A percentile compares a stretch with the other conserved stretches of the same genome.
phyloP scores from a whole-genome alignment of 2,797 vertebrate genomes.

The Hypotaenidia philippensis region DNA sequence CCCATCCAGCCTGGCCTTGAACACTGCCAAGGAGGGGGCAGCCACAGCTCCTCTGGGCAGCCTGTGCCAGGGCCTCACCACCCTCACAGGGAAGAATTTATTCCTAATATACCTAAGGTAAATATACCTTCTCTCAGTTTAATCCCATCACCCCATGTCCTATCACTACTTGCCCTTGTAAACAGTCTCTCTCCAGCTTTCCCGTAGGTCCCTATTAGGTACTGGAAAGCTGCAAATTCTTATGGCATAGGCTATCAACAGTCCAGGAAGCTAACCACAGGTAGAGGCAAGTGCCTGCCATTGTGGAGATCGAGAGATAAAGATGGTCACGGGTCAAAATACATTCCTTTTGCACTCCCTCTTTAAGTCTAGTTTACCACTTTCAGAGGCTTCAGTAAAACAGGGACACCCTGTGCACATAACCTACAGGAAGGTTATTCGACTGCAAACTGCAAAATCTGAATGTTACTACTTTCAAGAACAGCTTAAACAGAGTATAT shows the following conservation, averaged over 20 bases:
- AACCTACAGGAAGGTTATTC: background rate
- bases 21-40: too few relatives aligned
- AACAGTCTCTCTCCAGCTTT: too few relatives aligned
- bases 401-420: background rate
- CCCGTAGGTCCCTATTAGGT: too few relatives aligned
- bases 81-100: too few relatives aligned
- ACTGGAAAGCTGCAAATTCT: background rate
- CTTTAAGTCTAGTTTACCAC: background rate
- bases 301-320: background rate
- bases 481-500: background rate
- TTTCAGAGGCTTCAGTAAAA: background rate
- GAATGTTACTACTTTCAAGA: background rate
- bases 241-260: background rate
- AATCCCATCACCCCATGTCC: too few relatives aligned
- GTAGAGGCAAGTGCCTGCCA: background rate
- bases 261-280: background rate
- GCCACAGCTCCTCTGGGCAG: too few relatives aligned
- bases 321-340: background rate
- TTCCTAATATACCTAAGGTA: too few relatives aligned
- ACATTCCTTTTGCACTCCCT: background rate
- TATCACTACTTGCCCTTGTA: too few relatives aligned
- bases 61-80: too few relatives aligned
- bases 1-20: too few relatives aligned
- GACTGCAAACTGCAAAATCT: background rate
- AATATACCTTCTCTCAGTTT: too few relatives aligned